phyloP scores from a whole-genome alignment of 2,113 vertebrate genomes.

The Perca schrenkii region DNA sequence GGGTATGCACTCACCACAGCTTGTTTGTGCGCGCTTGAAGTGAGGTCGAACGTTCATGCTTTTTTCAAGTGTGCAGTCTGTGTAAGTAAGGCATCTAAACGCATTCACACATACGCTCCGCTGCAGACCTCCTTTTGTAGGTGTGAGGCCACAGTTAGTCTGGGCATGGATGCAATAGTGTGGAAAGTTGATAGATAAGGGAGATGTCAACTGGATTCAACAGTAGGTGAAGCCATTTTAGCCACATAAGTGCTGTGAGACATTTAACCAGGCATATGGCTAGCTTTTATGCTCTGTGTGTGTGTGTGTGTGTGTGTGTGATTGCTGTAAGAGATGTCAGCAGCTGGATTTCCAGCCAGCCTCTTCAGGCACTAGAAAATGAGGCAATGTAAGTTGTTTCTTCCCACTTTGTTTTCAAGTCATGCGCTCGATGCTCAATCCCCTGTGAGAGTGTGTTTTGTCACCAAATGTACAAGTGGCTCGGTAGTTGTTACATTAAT shows the following conservation, averaged over 20 bases:
- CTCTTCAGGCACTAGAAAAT: constrained; percentile 21
- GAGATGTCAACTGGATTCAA: constrained; percentile 48
- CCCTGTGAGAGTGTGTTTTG: not conserved
- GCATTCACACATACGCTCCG: not conserved
- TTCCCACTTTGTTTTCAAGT: not conserved
- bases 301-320: not conserved
- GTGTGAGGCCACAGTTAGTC: constrained; percentile 35
- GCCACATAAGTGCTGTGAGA: constrained; percentile 38
- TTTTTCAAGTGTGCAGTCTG: constrained; percentile 8
- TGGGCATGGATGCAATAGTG: constrained; percentile 15
- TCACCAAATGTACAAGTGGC: not conserved
- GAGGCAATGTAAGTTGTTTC: not conserved
- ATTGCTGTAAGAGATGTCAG: not conserved
- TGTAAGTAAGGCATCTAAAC: constrained; percentile 9
- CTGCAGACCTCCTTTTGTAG: constrained; percentile 22
- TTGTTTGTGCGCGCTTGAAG: constrained; percentile 1
- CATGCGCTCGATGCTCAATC: not conserved
- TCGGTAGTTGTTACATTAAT: not conserved
- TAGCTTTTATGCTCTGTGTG: constrained; percentile 20
- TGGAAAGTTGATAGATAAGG: constrained; percentile 35
- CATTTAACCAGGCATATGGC: constrained; percentile 24
- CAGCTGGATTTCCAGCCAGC: constrained; percentile 6
- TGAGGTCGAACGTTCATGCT: constrained; percentile 1
- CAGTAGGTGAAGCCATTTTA: constrained; percentile 44
- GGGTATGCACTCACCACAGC: not conserved